These are phyloP conservation scores for Brachyhypopomus gauderio DNA, from an alignment of 2,113 vertebrate genomes.

Conservation along the genomic window DNA sequence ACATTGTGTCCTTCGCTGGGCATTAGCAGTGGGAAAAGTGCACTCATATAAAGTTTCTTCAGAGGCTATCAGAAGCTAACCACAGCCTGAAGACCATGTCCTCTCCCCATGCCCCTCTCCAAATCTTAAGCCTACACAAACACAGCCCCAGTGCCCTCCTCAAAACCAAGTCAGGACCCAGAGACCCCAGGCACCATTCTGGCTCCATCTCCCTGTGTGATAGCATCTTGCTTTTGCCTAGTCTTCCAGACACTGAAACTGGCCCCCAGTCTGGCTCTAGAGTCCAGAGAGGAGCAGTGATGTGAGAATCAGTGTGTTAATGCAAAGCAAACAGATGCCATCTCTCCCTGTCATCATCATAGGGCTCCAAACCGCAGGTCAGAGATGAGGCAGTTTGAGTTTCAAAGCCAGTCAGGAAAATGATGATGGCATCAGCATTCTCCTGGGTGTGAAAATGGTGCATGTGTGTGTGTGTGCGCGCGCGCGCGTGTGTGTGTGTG, in stretches of 20 bases:
- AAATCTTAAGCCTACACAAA: conserved; percentile 2
- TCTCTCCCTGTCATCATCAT: conserved; percentile 67
- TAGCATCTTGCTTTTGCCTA: conserved; percentile 34
- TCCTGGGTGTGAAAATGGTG: conserved; percentile 34
- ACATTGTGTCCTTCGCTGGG: background rate
- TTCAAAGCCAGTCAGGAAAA: conserved; percentile 69
- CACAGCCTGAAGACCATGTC: conserved; percentile 53
- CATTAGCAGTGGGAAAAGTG: background rate
- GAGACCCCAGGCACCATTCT: background rate
- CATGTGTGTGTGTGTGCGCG: too few species aligned
- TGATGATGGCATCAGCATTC: conserved; percentile 66
- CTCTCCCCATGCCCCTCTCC: background rate
- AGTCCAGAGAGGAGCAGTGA: conserved; percentile 33
- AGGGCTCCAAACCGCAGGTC: conserved; percentile 49
- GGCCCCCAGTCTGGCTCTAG: conserved; percentile 47
- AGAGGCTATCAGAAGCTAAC: background rate
- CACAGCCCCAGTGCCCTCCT: background rate
- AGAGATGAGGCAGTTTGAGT: conserved; percentile 63
- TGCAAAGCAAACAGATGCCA: conserved; percentile 73
- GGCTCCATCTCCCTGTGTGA: conserved; percentile 56
- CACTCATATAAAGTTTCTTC: background rate
- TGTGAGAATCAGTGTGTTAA: conserved; percentile 47
- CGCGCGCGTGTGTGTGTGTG: too few species aligned
- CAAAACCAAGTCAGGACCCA: background rate
- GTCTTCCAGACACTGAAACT: conserved; percentile 16